These are phyloP conservation scores for Blennius ocellaris DNA, from an alignment of 2,113 vertebrate species.

Conservation along the genomic window DNA sequence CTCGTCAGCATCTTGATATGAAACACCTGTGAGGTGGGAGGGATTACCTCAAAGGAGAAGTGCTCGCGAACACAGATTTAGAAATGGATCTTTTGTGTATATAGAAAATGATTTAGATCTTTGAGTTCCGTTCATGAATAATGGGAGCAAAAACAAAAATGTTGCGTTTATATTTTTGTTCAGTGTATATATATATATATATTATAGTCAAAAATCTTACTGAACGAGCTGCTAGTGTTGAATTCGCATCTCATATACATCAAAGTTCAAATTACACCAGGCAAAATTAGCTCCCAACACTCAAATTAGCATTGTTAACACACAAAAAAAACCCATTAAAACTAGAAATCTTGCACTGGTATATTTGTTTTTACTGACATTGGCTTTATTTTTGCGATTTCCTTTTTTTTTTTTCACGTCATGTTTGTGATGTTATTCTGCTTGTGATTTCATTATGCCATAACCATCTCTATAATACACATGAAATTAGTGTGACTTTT, in stretches of 20 bases:
- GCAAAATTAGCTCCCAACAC: not conserved
- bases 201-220: not conserved
- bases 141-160: too few species aligned
- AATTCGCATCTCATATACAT: not conserved
- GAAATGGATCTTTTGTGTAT: too few species aligned
- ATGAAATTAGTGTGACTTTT: conserved; percentile 29
- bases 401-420: not conserved
- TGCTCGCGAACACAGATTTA: too few species aligned
- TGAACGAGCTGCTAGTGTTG: not conserved
- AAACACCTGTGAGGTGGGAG: too few species aligned
- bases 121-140: too few species aligned
- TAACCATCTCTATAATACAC: conserved; percentile 12
- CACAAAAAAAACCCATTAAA: not conserved
- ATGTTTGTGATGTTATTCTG: not conserved
- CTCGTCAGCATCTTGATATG: too few species aligned
- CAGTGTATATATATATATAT: too few species aligned
- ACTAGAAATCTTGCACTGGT: not conserved
- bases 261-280: not conserved
- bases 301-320: not conserved
- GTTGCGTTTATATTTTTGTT: too few species aligned
- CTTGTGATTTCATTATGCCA: not conserved
- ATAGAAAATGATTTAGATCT: too few species aligned
- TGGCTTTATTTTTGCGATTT: not conserved
- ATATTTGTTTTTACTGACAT: too few species aligned
- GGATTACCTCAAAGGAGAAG: too few species aligned